Conservation (phyloP, 1,140 invertebrate genomes). For the Manduca sexta region DNA sequence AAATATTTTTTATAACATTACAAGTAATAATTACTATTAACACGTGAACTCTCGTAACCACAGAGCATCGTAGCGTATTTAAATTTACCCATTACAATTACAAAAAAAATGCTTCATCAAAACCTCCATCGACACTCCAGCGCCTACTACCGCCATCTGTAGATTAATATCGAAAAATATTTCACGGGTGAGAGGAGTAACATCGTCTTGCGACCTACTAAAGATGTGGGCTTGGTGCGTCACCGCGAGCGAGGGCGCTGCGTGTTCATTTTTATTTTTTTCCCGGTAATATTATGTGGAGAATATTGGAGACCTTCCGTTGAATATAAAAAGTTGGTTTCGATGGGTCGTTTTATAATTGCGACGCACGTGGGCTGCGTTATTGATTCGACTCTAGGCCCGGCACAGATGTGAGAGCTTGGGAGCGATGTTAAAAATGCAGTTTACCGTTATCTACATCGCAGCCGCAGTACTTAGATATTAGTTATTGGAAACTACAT, state of each 20-base stretch:
- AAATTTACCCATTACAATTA: neutral
- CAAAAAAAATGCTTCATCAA: neutral
- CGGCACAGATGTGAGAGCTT: neutral
- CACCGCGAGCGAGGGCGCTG: constrained; percentile 3
- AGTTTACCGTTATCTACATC: constrained; percentile 20
- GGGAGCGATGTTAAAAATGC: constrained; percentile 15
- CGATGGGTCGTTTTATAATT: constrained; percentile 9
- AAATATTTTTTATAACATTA: neutral
- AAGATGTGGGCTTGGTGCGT: neutral
- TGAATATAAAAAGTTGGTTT: constrained; percentile 1
- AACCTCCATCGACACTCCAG: neutral
- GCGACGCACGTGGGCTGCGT: constrained; percentile 10
- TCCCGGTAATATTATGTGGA: constrained; percentile 1
- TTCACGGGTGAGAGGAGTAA: neutral
- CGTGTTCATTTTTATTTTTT: neutral
- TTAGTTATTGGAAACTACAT: too few relatives aligned
- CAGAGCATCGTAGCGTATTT: too few relatives aligned
- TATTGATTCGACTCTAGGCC: neutral
- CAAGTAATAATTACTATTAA: too few relatives aligned
- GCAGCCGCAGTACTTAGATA: neutral
- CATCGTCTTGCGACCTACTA: neutral
- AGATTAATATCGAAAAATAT: constrained; percentile 1
- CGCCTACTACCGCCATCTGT: constrained; percentile 1
- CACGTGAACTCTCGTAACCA: too few relatives aligned
- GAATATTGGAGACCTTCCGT: neutral